These are phyloP conservation scores for Pogonomyrmex californicus DNA, from an alignment of 1,140 invertebrate species.

Conservation along the genomic window DNA sequence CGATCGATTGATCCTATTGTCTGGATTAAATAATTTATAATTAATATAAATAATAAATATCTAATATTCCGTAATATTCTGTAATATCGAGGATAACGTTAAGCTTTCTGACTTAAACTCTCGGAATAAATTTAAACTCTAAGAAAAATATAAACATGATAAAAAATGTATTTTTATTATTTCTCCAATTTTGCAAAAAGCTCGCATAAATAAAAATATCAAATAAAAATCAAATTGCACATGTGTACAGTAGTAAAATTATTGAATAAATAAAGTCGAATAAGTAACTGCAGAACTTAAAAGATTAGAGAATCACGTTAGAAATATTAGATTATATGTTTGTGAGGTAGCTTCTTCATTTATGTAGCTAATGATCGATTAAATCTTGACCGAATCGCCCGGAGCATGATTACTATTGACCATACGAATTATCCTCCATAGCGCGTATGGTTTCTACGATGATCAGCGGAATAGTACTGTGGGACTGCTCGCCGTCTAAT, in stretches of 20 bases:
- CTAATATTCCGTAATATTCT: too few species aligned
- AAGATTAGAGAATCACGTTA: neutral
- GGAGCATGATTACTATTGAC: constrained; percentile 66
- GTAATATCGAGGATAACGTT: neutral
- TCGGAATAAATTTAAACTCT: neutral
- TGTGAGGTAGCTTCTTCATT: constrained; percentile 28
- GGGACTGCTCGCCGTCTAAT: constrained; percentile 67
- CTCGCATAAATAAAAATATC: neutral
- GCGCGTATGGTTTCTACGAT: constrained; percentile 66
- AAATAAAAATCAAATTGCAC: constrained; percentile 2
- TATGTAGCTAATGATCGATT: constrained; percentile 48
- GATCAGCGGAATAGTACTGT: constrained; percentile 66
- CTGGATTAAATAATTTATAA: constrained; percentile 63
- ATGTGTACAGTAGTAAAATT: too few species aligned
- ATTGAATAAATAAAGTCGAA: too few species aligned
- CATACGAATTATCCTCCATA: constrained; percentile 71
- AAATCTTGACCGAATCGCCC: constrained; percentile 34
- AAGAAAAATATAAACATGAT: neutral
- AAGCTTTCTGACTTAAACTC: neutral
- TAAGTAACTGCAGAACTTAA: too few species aligned
- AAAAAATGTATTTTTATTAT: neutral
- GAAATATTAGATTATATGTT: constrained; percentile 1
- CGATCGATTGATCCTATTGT: constrained; percentile 69
- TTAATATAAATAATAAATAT: neutral
- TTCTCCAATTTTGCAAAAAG: neutral